Percentiles rank a stretch among this genome's conserved stretches.
Evolutionary conservation across 2,113 vertebrate species (phyloP).

Genomic region (Albula goreensis): DNA sequence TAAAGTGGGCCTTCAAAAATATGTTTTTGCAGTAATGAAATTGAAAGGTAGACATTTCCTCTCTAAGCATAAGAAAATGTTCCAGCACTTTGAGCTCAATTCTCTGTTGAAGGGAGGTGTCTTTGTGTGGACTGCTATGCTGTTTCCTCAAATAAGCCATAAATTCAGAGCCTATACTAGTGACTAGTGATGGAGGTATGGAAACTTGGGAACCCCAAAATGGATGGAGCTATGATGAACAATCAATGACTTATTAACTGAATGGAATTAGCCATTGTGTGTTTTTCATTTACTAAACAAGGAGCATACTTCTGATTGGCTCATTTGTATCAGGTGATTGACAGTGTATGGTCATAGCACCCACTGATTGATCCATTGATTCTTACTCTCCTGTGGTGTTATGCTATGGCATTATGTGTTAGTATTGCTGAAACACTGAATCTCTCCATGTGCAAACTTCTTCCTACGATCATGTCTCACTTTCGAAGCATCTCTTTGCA

Average conservation of each 20-base stretch:
- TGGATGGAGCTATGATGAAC: neutral
- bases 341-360: neutral
- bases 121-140: neutral
- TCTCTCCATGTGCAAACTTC: neutral
- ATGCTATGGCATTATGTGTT: neutral
- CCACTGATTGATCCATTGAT: neutral
- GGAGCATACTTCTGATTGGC: neutral
- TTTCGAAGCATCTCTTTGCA: neutral
- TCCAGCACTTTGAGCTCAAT: neutral
- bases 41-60: neutral
- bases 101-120: neutral
- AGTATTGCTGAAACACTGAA: neutral
- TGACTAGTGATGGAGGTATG: neutral
- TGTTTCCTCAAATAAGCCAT: neutral
- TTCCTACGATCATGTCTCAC: no score
- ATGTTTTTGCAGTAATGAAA: neutral
- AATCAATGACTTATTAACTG: neutral
- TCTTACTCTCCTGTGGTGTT: neutral
- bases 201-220: neutral
- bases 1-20: neutral
- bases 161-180: neutral
- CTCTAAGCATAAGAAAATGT: neutral
- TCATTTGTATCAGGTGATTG: neutral
- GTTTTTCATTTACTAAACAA: neutral
- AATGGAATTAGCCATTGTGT: neutral